Percentiles rank a stretch among this genome's conserved stretches.
These are phyloP conservation scores for Cremastinae sp. DNA, from an alignment of 2,888 invertebrate species.

Conservation along the genomic window DNA sequence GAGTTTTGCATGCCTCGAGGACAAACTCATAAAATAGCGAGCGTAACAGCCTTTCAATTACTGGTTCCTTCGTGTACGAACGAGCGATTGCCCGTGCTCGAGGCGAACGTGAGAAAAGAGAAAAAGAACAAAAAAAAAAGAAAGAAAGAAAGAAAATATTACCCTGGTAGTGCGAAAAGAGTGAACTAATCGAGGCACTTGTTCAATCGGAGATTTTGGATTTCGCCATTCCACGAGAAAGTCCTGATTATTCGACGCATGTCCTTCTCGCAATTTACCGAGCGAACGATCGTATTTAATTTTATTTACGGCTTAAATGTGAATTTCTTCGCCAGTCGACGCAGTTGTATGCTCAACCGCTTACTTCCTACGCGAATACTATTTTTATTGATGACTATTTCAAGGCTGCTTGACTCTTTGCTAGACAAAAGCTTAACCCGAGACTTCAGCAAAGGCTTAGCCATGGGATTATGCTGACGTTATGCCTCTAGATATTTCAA, in stretches of 20 bases:
- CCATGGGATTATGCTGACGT: conserved; percentile 41
- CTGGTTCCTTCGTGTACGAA: conserved; percentile 70
- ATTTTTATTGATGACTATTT: conserved; percentile 59
- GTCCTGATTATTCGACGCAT: conserved; percentile 15
- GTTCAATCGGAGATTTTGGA: conserved; percentile 29
- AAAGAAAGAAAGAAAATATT: conserved; percentile 27
- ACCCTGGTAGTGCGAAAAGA: conserved; percentile 21
- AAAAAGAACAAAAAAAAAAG: conserved; percentile 43
- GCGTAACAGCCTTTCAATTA: conserved; percentile 79
- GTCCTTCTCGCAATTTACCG: conserved; percentile 12
- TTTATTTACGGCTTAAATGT: conserved; percentile 44
- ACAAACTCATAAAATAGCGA: conserved; percentile 77
- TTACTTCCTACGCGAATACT: conserved; percentile 45
- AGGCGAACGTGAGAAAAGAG: conserved; percentile 19
- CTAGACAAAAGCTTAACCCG: conserved; percentile 6
- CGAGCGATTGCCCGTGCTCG: conserved; percentile 42
- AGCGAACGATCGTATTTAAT: conserved; percentile 25
- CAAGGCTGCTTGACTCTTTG: conserved; percentile 37
- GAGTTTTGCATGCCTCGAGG: conserved; percentile 76
- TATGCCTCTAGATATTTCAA: conserved; percentile 1
- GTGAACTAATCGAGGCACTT: conserved; percentile 45
- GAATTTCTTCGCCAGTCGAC: conserved; percentile 35
- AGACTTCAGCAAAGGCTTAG: conserved; percentile 20
- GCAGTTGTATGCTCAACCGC: conserved; percentile 22
- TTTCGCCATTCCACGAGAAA: conserved; percentile 8